Conservation (phyloP, 2,888 invertebrate genomes). For the Ophion obscuratus region DNA sequence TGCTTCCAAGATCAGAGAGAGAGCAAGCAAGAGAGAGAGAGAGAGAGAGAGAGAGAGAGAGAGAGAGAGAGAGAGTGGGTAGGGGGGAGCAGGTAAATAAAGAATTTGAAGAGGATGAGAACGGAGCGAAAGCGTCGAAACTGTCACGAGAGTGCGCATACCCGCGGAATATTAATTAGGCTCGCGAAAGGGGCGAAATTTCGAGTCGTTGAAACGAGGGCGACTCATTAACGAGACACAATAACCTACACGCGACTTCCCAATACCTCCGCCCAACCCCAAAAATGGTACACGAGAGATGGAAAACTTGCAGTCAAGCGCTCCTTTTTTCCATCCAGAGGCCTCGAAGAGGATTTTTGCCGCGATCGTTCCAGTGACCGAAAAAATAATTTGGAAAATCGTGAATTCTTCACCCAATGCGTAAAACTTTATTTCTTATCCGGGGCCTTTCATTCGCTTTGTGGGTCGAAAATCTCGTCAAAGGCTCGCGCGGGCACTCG, state of each 20-base stretch:
- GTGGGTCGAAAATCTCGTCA: conserved; percentile 41
- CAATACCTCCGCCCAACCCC: no score
- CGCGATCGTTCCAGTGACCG: no score
- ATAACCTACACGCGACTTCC: neutral
- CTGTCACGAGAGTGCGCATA: conserved; percentile 13
- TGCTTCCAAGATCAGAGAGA: neutral
- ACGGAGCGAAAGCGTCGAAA: conserved; percentile 33
- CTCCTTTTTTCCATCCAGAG: no score
- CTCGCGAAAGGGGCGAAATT: conserved; percentile 2
- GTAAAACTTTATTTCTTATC: neutral
- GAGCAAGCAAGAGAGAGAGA: conserved; percentile 4
- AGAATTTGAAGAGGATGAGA: neutral
- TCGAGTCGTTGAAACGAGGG: conserved; percentile 29
- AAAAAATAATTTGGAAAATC: neutral
- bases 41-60: neutral
- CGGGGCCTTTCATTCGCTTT: neutral
- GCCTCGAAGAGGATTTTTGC: no score
- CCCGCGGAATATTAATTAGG: conserved; percentile 55
- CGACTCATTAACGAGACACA: conserved; percentile 40
- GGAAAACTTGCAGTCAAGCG: no score
- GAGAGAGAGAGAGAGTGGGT: neutral
- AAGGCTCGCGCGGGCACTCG: conserved; percentile 19
- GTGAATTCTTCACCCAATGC: neutral
- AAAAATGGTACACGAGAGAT: no score
- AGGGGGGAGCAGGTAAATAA: neutral